Percentiles rank a stretch among this genome's conserved stretches.
Conservation (phyloP, 2,888 invertebrate species). For the Brachypterus glaber region DNA sequence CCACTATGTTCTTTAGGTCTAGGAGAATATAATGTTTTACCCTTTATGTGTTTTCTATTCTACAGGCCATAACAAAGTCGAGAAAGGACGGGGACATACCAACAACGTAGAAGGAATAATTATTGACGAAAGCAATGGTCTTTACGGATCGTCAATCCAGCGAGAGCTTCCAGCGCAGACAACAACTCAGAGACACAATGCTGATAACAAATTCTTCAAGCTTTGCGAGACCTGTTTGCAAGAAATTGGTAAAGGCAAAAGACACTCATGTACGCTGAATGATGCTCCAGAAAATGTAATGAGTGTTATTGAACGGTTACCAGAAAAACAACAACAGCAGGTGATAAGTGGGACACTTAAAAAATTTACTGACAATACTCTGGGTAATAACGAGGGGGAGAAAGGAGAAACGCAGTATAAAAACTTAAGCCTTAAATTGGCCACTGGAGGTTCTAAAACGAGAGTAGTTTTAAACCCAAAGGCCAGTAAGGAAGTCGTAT, state of each 20-base stretch:
- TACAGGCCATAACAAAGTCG: background rate
- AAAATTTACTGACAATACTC: too few species aligned
- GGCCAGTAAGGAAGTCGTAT: background rate
- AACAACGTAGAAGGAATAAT: background rate
- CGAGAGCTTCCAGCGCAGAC: background rate
- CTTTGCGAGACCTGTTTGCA: background rate
- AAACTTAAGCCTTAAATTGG: background rate
- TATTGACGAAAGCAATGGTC: constrained; percentile 1
- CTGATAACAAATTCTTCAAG: background rate
- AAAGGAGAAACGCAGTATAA: background rate
- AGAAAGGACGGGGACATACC: background rate
- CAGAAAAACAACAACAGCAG: background rate
- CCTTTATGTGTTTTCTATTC: too few species aligned
- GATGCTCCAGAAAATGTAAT: background rate
- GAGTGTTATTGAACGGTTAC: background rate
- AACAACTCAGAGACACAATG: background rate
- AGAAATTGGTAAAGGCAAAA: background rate
- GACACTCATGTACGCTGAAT: background rate
- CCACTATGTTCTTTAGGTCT: too few species aligned
- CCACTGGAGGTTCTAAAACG: background rate
- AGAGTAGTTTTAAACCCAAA: background rate
- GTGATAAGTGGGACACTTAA: background rate
- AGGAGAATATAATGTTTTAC: too few species aligned
- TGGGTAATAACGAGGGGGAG: too few species aligned
- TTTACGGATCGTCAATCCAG: background rate